Evolutionary conservation across 2,797 vertebrate genomes (phyloP), one percentile per base, ranked within the genome.

Genomic region (Ctenochaetus hawaiiensis): DNA sequence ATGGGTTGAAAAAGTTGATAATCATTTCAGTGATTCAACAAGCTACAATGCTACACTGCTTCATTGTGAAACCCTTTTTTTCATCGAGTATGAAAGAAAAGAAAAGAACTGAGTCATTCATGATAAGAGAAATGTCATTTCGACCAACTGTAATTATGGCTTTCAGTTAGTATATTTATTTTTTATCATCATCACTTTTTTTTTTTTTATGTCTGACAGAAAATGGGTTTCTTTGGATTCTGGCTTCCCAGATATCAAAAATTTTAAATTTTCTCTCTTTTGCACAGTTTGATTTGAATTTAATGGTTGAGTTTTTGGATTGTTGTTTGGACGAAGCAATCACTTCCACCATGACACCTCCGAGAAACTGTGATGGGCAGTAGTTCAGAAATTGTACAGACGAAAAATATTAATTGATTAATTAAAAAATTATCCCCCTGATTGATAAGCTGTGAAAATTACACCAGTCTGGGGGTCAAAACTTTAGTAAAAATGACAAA

Each of bases 331-430:
- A 20, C n/a, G 18, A 11, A 18, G 26, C 7, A 13, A 22, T 45
- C 56, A 20, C 5, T 57, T 43, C 49, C 8, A 26, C 7, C 3
- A 26, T 48, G 16, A 23, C 51, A 56, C n/a, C 6, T 22, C 17
- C n/a, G 47, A 80, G 4, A 48, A 54, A 37, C 8, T 47, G 34
- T 59, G 18, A 54, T 2, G 13, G 4, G 14, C 0, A 23, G 30
- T 4, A 68, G 62, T 39, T 69, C 20, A 47, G 6, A n/a, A 17
- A n/a, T 45, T 59, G 58, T n/a, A 51, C 5, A 59, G 20, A 58
- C 44, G 39, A 23, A 22, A 45, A 58, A 49, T 17, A 59, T 58
- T 1, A 16, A 45, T 12, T 16, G 37, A 52, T 16, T 58, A 9
- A 54, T 53, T 39, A 8, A 61, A n/a, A 53, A 54, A 26, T 41